Evolutionary conservation across 2,888 invertebrate species (phyloP).

Genomic region (Odiellus spinosus): DNA sequence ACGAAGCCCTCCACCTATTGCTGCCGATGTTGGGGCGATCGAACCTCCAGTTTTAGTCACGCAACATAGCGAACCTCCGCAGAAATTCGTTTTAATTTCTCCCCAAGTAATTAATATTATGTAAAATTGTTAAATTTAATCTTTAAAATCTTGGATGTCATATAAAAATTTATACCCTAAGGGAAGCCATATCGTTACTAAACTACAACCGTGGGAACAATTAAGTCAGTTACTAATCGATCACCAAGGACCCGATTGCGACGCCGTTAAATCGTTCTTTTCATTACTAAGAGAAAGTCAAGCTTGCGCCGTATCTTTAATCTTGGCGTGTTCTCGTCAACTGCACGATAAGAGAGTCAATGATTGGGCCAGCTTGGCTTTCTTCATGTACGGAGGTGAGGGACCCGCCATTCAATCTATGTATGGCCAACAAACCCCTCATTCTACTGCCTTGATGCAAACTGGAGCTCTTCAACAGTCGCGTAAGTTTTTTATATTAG

Average conservation of each 20-base stretch:
- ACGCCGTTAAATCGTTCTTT: constrained; percentile 70
- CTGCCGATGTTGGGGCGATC: constrained; percentile 11
- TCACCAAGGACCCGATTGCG: constrained; percentile 69
- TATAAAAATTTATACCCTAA: constrained; percentile 3
- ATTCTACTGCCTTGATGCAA: no score
- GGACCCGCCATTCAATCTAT: constrained; percentile 36
- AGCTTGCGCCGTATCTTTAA: constrained; percentile 25
- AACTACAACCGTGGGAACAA: constrained; percentile 74
- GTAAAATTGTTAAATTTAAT: background rate
- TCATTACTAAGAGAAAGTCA: constrained; percentile 46
- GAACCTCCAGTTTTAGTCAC: constrained; percentile 50
- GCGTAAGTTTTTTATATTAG: no score
- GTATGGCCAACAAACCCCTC: background rate
- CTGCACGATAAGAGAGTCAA: constrained; percentile 36
- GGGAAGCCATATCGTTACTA: constrained; percentile 63
- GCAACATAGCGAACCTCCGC: constrained; percentile 52
- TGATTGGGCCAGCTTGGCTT: constrained; percentile 79
- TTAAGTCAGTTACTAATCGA: constrained; percentile 62
- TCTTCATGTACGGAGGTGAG: constrained; percentile 69
- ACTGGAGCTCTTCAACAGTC: background rate
- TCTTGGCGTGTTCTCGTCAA: constrained; percentile 18
- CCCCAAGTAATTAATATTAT: constrained; percentile 43
- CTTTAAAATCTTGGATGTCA: no score
- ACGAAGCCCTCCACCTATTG: constrained; percentile 5
- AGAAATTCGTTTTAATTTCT: constrained; percentile 68